Percentiles rank a stretch among this genome's conserved stretches.
These are phyloP conservation scores for Microctenopoma lineatum DNA, from an alignment of 2,797 vertebrate genomes.

Conservation along the genomic window DNA sequence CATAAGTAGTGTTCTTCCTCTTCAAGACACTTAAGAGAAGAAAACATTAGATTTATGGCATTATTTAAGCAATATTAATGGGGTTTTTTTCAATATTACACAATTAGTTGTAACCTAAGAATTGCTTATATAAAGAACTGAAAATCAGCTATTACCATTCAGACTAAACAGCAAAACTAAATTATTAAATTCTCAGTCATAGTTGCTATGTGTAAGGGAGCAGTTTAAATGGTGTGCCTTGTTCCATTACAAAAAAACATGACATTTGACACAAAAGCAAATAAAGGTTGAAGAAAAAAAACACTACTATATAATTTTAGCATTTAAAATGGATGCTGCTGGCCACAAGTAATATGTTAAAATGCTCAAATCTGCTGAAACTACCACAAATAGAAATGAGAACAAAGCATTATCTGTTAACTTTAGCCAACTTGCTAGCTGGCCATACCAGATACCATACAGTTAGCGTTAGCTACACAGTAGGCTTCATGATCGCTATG, in stretches of 20 bases:
- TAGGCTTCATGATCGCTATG: background rate
- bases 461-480: background rate
- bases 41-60: constrained; percentile 35
- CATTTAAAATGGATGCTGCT: background rate
- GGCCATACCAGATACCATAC: too few relatives aligned
- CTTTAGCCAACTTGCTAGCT: constrained; percentile 2
- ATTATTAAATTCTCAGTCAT: background rate
- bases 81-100: constrained; percentile 22
- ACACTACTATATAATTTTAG: background rate
- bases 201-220: background rate
- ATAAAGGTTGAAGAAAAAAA: background rate
- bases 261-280: background rate
- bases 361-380: background rate
- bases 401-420: background rate
- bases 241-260: background rate
- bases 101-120: constrained; percentile 24
- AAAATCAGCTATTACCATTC: constrained; percentile 22
- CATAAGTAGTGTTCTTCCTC: constrained; percentile 61
- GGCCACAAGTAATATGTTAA: background rate
- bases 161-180: constrained; percentile 11
- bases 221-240: background rate
- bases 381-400: background rate
- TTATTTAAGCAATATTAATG: constrained; percentile 40
- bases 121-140: background rate
- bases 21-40: constrained; percentile 60